Conservation (phyloP, 53 echinoderm and acorn worm genomes). For the Holothuria scabra region DNA sequence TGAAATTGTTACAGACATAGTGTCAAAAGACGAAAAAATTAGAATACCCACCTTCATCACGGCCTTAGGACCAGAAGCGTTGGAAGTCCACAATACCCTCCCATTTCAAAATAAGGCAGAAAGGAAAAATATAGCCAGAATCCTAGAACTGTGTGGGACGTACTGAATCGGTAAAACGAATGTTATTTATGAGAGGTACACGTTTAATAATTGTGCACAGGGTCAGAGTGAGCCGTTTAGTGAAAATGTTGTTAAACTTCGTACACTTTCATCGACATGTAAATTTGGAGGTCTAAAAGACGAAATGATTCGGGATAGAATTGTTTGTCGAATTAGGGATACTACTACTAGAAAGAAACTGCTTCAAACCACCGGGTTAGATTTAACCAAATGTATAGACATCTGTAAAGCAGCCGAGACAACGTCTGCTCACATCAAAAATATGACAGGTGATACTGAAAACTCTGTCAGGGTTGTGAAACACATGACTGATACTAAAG, state of each 20-base stretch:
- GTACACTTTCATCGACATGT: conserved; percentile 33
- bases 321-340: conserved; percentile 9
- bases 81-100: conserved; percentile 48
- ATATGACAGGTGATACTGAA: neutral
- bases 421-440: conserved; percentile 16
- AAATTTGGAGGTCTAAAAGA: conserved; percentile 23
- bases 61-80: conserved; percentile 41
- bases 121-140: conserved; percentile 35
- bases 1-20: conserved; percentile 58
- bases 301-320: conserved; percentile 11
- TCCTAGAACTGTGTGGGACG: conserved; percentile 51
- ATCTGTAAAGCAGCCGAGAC: conserved; percentile 28
- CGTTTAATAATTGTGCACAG: conserved; percentile 53
- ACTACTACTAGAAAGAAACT: conserved; percentile 18
- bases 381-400: conserved; percentile 39
- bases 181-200: conserved; percentile 50
- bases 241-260: conserved; percentile 33
- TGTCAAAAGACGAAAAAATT: conserved; percentile 10
- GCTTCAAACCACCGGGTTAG: conserved; percentile 32
- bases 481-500: neutral
- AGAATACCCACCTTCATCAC: conserved; percentile 56
- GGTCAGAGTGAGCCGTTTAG: conserved; percentile 35
- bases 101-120: conserved; percentile 53
- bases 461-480: neutral
- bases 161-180: conserved; percentile 51